Evolutionary conservation across 2,888 invertebrate species (phyloP), one percentile per base, ranked within the genome.

Genomic region (Hyalella azteca): DNA sequence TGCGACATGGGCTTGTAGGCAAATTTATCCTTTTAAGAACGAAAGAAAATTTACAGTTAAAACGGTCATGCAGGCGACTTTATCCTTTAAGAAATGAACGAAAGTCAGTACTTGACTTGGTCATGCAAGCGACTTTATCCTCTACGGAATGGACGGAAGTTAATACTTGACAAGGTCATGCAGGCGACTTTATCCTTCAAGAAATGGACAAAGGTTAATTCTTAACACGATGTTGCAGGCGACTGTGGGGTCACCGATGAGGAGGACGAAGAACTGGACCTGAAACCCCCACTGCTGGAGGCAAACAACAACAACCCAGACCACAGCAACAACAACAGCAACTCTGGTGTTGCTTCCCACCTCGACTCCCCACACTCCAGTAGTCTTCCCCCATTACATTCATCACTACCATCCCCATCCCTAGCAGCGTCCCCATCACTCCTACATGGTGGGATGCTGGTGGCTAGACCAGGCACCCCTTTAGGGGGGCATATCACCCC

Each of bases 241-340:
- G 81, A 78, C 81, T 73, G 78, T 36, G 82, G 83, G 13, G 81
- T 80, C 19, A 79, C 81, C n/a, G 82, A 82, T 50, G 83, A 83
- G 48, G 83, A 83, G 9, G 83, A 83, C 39, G 83, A 83, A 48
- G 41, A 81, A 3, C 26, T 83, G 66, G 83, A 83, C 80, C 50
- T 83, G 13, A 82, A 82, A 36, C 81, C 81, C 22, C 66, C 79
- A 3, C 39, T 60, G 13, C 29, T 79, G 40, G 81, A 83, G 49
- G 49, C 79, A 19, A 66, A 79, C 50, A 80, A 79, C 49, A 81
- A 81, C 78, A 83, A 83, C 77, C 73, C 76, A 32, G 48, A 75
- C 49, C 41, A 40, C 80, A 76, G 36, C 59, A 78, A 36, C 54
- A 73, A 79, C 41, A 50, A 48, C 29, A 48, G 26, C 45, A 49